These are phyloP conservation scores for Meandrusa payeni DNA, from an alignment of 2,888 invertebrate species.

Conservation along the genomic window DNA sequence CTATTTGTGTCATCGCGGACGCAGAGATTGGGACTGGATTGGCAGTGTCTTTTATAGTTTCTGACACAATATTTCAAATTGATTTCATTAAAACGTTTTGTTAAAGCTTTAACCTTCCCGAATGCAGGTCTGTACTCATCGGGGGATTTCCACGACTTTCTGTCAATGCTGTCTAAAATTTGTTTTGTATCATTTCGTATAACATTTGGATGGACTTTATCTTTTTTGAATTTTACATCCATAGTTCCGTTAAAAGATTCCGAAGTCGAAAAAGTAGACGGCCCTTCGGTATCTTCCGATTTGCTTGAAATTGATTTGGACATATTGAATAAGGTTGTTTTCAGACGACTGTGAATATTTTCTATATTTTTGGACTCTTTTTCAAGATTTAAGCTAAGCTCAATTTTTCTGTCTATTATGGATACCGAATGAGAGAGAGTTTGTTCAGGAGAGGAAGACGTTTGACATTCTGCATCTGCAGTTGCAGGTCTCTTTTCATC, in stretches of 20 bases:
- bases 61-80: constrained; percentile 66
- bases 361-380: constrained; percentile 49
- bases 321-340: constrained; percentile 55
- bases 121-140: constrained; percentile 85
- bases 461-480: constrained; percentile 66
- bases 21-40: constrained; percentile 72
- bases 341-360: constrained; percentile 56
- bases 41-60: constrained; percentile 66
- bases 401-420: constrained; percentile 41
- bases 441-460: constrained; percentile 50
- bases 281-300: constrained; percentile 62
- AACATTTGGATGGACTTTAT: constrained; percentile 38
- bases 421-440: constrained; percentile 28
- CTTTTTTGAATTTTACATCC: constrained; percentile 33
- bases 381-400: constrained; percentile 52
- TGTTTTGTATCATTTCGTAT: constrained; percentile 52
- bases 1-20: constrained; percentile 43
- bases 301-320: constrained; percentile 57
- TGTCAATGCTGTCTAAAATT: constrained; percentile 58
- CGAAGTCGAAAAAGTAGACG: constrained; percentile 59
- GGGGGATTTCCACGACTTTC: constrained; percentile 85
- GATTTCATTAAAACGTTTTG: constrained; percentile 84
- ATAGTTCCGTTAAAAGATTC: constrained; percentile 54
- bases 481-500: constrained; percentile 57
- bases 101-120: constrained; percentile 85